These are phyloP conservation scores for Agrotis segetum DNA, from an alignment of 2,888 invertebrate species.

Conservation along the genomic window DNA sequence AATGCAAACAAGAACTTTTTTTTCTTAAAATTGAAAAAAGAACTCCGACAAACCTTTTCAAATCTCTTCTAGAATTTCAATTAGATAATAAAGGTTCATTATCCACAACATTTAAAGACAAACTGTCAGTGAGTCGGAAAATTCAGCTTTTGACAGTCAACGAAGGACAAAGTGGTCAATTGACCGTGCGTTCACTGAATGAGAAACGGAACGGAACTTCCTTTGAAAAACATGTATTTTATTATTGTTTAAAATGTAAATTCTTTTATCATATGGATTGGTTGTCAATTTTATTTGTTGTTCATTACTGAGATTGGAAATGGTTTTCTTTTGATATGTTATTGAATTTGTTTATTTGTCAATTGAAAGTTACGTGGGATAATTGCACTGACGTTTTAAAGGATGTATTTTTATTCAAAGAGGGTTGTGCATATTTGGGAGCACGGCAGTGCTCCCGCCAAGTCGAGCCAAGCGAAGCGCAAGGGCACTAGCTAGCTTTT, in stretches of 20 bases:
- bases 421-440: too few relatives aligned
- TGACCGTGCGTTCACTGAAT: conserved; percentile 61
- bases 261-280: conserved; percentile 22
- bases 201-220: conserved; percentile 25
- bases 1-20: too few relatives aligned
- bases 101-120: conserved; percentile 28
- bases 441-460: too few relatives aligned
- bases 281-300: background rate
- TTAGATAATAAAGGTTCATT: conserved; percentile 48
- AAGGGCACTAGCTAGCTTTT: too few relatives aligned
- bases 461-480: too few relatives aligned
- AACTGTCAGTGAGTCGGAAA: conserved; percentile 50
- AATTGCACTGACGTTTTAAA: background rate
- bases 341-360: background rate
- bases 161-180: conserved; percentile 67
- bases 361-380: background rate
- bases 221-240: conserved; percentile 22
- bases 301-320: background rate
- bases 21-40: conserved; percentile 9
- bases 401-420: too few relatives aligned
- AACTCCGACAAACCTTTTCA: conserved; percentile 23
- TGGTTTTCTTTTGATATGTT: background rate
- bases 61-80: conserved; percentile 39
- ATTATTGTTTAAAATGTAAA: conserved; percentile 43
- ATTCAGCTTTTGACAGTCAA: conserved; percentile 40